Evolutionary conservation across 2,797 vertebrate genomes (phyloP).

Genomic region (Enteromius unitaeniatus): DNA sequence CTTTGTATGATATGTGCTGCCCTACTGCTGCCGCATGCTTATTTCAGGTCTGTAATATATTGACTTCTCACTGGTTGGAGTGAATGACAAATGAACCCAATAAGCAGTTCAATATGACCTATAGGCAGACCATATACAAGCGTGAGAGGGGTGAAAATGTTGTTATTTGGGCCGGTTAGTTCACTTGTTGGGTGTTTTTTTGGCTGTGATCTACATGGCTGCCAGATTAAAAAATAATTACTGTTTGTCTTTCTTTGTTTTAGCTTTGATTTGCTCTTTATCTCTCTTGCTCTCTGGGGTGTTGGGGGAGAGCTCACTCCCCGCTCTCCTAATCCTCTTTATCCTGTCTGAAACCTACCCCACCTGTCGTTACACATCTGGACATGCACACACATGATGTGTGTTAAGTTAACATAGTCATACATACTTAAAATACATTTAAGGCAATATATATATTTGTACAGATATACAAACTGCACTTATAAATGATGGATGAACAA

Average conservation of each 20-base stretch:
- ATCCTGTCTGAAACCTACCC: conserved; percentile 56
- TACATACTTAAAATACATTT: not conserved
- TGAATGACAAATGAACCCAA: conserved; percentile 9
- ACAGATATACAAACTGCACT: not conserved
- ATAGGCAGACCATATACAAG: not conserved
- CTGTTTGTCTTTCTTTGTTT: conserved; percentile 12
- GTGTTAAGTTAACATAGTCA: conserved; percentile 5
- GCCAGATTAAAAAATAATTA: conserved; percentile 13
- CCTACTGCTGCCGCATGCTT: not conserved
- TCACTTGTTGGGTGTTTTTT: not conserved
- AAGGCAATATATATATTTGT: not conserved
- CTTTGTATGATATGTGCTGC: not conserved
- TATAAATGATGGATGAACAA: not conserved
- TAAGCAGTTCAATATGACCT: conserved; percentile 22
- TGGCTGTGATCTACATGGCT: not conserved
- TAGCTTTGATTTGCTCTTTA: not conserved
- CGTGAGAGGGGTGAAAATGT: not conserved
- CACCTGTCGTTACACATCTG: conserved; percentile 58
- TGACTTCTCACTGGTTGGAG: not conserved
- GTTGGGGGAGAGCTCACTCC: conserved; percentile 14
- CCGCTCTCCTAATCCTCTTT: conserved; percentile 50
- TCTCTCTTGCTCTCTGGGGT: conserved; percentile 29
- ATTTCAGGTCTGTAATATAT: conserved; percentile 24
- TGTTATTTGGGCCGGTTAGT: not conserved
- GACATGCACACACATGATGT: conserved; percentile 13